Conservation (phyloP, 1,140 invertebrate genomes). For the Bombus haemorrhoidalis region DNA sequence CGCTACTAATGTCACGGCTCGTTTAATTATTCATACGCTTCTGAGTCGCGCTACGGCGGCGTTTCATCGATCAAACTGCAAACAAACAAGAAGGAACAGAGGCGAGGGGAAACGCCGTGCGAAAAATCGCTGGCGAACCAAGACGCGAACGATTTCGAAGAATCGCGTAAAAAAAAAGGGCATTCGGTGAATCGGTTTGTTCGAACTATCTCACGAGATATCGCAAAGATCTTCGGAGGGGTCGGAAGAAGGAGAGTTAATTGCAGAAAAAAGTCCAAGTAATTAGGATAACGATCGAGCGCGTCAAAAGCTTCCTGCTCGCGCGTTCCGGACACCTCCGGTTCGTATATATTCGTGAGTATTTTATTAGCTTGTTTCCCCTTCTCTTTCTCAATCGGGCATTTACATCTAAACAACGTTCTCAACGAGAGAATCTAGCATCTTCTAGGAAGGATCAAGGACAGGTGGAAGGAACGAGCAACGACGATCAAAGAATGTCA, state of each 20-base stretch:
- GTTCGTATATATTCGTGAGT: neutral
- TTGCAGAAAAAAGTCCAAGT: neutral
- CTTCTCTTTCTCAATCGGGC: too few relatives aligned
- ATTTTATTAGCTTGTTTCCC: neutral
- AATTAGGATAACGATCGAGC: slow-evolving; percentile 28
- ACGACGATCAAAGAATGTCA: slow-evolving; percentile 54
- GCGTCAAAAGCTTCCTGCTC: slow-evolving; percentile 12
- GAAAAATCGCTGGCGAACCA: neutral
- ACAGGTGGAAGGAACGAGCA: slow-evolving; percentile 18
- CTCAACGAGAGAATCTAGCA: slow-evolving; percentile 33
- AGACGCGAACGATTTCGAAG: slow-evolving; percentile 1
- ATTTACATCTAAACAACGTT: slow-evolving; percentile 25
- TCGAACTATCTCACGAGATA: slow-evolving; percentile 11
- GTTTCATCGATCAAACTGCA: neutral
- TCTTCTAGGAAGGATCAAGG: slow-evolving; percentile 66
- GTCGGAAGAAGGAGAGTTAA: neutral
- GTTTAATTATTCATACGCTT: slow-evolving; percentile 6
- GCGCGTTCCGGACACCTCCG: slow-evolving; percentile 6
- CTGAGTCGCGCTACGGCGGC: neutral
- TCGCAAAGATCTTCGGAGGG: slow-evolving; percentile 1
- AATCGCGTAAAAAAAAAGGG: neutral
- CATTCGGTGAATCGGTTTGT: neutral
- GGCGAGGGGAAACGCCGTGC: neutral
- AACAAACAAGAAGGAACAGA: neutral
- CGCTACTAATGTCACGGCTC: slow-evolving; percentile 9